Percentiles rank a stretch among this genome's conserved stretches.
Evolutionary conservation across 2,113 vertebrate species (phyloP).

Genomic region (Pithys albifrons): DNA sequence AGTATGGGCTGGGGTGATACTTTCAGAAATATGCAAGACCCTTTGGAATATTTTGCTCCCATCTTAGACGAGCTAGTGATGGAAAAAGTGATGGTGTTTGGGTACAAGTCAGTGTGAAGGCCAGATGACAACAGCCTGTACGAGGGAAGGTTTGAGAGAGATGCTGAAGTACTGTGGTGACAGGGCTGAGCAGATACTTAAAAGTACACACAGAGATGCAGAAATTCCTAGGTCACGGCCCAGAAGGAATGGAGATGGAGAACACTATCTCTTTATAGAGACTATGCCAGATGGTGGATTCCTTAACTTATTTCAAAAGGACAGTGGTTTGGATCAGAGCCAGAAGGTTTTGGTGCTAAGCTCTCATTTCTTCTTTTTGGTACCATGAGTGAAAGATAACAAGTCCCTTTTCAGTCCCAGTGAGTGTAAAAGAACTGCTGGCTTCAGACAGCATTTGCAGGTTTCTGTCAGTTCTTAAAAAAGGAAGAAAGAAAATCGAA

Average conservation of each 20-base stretch:
- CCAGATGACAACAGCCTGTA: background rate
- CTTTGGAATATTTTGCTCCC: background rate
- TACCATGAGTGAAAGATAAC: background rate
- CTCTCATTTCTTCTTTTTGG: background rate
- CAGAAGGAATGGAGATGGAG: background rate
- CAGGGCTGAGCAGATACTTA: background rate
- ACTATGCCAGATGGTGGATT: background rate
- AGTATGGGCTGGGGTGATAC: background rate
- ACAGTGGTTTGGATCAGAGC: background rate
- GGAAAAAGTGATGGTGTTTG: background rate
- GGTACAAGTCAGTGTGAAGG: background rate
- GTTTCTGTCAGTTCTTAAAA: conserved; percentile 1
- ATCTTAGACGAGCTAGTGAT: background rate
- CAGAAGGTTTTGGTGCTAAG: background rate
- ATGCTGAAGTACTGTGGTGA: background rate
- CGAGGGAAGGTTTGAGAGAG: background rate
- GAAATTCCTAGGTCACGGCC: background rate
- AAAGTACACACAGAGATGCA: background rate
- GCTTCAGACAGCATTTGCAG: background rate
- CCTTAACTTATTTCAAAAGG: background rate
- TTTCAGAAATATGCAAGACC: background rate
- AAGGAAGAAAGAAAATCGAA: background rate
- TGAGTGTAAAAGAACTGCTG: background rate
- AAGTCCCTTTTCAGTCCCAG: background rate
- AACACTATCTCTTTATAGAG: background rate